These are phyloP conservation scores for Leptodactylus fuscus DNA, from an alignment of 2,113 vertebrate genomes.

Conservation along the genomic window DNA sequence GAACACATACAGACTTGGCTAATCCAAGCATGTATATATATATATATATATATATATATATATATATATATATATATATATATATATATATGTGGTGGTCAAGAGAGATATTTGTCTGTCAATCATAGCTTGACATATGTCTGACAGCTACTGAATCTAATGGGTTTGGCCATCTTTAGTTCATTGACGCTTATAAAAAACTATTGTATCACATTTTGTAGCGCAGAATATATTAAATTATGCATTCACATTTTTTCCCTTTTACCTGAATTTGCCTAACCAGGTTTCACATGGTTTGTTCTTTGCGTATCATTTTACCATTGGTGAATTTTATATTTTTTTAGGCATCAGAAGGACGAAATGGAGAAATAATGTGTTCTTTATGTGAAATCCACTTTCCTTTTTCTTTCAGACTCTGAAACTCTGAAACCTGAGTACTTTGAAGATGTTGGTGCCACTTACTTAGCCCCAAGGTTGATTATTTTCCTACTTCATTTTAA, in stretches of 20 bases:
- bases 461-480: conserved; percentile 92
- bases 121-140: no score
- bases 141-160: no score
- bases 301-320: not conserved
- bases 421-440: conserved; percentile 84
- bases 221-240: not conserved
- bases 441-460: conserved; percentile 89
- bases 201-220: not conserved
- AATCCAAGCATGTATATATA: no score
- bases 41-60: no score
- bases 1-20: no score
- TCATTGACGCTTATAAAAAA: no score
- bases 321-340: not conserved
- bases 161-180: no score
- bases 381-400: conserved; percentile 55
- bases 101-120: no score
- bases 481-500: conserved; percentile 49
- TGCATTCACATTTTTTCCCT: not conserved
- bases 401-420: conserved; percentile 80
- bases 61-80: no score
- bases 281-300: not conserved
- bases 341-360: not conserved
- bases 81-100: no score
- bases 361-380: not conserved
- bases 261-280: not conserved